Percentiles rank a stretch among this genome's conserved stretches.
Evolutionary conservation across 2,113 vertebrate genomes (phyloP).

Genomic region (Anoplopoma fimbria): DNA sequence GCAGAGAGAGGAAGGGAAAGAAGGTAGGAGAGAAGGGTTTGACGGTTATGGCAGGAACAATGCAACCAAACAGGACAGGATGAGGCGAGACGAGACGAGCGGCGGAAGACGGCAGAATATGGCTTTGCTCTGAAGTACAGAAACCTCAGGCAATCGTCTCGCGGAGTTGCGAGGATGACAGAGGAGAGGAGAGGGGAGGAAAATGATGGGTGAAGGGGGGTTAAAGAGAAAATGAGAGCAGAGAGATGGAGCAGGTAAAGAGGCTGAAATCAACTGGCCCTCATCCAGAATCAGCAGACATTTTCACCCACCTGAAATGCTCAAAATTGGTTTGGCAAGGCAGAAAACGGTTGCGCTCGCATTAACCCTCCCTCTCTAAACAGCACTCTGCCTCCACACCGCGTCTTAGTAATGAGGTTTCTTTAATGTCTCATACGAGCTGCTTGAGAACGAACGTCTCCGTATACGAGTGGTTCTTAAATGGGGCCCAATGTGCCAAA

Average conservation of each 20-base stretch:
- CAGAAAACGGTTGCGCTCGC: conserved; percentile 28
- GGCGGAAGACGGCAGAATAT: neutral
- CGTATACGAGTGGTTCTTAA: neutral
- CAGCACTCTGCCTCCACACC: neutral
- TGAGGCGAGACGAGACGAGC: conserved; percentile 11
- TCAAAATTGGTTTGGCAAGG: conserved; percentile 12
- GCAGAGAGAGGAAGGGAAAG: conserved; percentile 13
- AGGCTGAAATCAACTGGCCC: conserved; percentile 14
- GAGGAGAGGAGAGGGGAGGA: neutral
- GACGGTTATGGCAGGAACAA: conserved; percentile 36
- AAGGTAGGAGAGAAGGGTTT: neutral
- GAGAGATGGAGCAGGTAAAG: neutral
- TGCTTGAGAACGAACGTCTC: neutral
- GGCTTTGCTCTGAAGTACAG: neutral
- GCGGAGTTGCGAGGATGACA: neutral
- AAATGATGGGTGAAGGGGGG: conserved; percentile 10
- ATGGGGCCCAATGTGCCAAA: neutral
- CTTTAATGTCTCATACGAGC: neutral
- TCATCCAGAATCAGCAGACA: conserved; percentile 3
- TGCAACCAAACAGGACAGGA: conserved; percentile 39
- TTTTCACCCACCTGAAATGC: conserved; percentile 14
- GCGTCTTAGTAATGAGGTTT: conserved; percentile 13
- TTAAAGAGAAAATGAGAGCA: conserved; percentile 32
- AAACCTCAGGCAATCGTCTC: conserved; percentile 26
- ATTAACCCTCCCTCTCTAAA: neutral